Conservation (phyloP, 2,888 invertebrate species). For the Tryphoninae sp. region DNA sequence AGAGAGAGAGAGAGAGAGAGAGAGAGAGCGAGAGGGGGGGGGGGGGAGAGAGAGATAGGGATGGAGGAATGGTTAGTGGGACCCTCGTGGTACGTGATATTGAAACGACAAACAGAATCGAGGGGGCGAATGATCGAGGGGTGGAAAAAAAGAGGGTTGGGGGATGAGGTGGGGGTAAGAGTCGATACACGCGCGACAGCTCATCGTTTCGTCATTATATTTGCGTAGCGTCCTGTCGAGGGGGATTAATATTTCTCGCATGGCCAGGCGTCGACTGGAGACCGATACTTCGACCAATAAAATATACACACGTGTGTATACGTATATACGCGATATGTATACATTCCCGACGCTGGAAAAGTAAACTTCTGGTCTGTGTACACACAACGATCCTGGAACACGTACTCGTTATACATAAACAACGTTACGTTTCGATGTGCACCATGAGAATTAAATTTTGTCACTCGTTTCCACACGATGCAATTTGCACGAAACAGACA, state of each 20-base stretch:
- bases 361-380: constrained; percentile 25
- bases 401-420: constrained; percentile 14
- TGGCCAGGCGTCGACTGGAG: constrained; percentile 19
- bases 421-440: constrained; percentile 10
- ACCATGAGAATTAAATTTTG: constrained; percentile 54
- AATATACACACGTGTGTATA: neutral
- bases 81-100: constrained; percentile 32
- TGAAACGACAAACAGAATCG: constrained; percentile 41
- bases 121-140: constrained; percentile 13
- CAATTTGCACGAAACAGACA: neutral
- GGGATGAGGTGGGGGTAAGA: neutral
- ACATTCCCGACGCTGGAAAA: neutral
- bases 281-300: neutral
- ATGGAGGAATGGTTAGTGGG: neutral
- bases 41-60: neutral
- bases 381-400: constrained; percentile 23
- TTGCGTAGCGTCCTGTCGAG: constrained; percentile 42
- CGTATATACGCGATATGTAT: constrained; percentile 12
- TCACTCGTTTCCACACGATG: constrained; percentile 16
- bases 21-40: neutral
- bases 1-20: neutral
- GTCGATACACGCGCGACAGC: constrained; percentile 42
- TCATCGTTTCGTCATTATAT: constrained; percentile 62
- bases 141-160: neutral
- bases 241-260: constrained; percentile 49